Percentiles rank a stretch among this genome's conserved stretches.
Evolutionary conservation across 1,140 invertebrate species (phyloP).

Genomic region (Dendroctonus ponderosae): DNA sequence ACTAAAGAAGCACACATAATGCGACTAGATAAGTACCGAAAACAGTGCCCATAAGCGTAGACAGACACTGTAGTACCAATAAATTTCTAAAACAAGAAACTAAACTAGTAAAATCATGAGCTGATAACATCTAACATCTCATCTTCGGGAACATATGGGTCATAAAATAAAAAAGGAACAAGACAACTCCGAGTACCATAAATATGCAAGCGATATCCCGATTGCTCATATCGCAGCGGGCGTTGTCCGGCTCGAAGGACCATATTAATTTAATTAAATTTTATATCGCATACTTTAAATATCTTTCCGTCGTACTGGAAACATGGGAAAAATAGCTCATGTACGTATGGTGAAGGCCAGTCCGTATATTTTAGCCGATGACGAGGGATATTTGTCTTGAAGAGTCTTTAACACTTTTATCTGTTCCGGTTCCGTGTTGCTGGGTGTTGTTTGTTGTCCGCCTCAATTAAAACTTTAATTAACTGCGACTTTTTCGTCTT

Average conservation of each 20-base stretch:
- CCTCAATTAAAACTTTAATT: no score
- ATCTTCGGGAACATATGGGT: conserved; percentile 30
- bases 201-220: conserved; percentile 36
- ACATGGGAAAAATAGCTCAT: no score
- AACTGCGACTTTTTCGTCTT: no score
- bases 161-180: conserved; percentile 29
- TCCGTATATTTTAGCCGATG: no score
- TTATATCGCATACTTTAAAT: conserved; percentile 35
- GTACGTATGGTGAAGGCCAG: no score
- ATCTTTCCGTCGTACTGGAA: background rate
- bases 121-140: conserved; percentile 34
- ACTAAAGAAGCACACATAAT: no score
- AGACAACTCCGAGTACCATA: conserved; percentile 18
- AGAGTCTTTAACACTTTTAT: no score
- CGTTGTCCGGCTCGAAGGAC: conserved; percentile 22
- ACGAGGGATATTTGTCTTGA: no score
- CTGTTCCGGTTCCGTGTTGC: no score
- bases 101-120: conserved; percentile 34
- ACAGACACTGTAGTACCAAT: conserved; percentile 3
- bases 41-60: no score
- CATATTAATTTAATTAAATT: conserved; percentile 37
- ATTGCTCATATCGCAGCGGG: conserved; percentile 28
- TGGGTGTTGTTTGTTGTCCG: no score
- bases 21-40: no score
- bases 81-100: conserved; percentile 31